A percentile compares a stretch with the other conserved stretches of the same genome.
Evolutionary conservation across 2,797 vertebrate species (phyloP).

Genomic region (Carcharodon carcharias): DNA sequence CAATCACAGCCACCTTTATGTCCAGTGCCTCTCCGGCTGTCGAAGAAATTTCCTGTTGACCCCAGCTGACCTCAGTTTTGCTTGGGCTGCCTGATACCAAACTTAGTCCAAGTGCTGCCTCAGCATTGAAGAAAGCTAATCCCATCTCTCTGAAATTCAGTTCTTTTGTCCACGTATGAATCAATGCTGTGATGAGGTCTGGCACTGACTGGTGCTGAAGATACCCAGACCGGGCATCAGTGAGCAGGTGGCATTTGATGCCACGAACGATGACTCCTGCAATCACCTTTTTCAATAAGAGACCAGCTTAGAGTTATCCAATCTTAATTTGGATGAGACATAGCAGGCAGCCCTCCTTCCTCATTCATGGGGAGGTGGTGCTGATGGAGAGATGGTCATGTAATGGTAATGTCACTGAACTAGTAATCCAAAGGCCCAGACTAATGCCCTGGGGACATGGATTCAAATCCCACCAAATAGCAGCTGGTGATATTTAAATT

Average conservation of each 20-base stretch:
- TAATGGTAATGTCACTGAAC: too few species aligned
- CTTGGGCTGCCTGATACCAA: not conserved
- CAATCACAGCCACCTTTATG: not conserved
- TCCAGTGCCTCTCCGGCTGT: not conserved
- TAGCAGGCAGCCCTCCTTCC: too few species aligned
- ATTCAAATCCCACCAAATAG: too few species aligned
- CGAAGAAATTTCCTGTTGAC: not conserved
- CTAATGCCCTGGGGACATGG: too few species aligned
- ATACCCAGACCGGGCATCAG: not conserved
- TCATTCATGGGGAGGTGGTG: too few species aligned
- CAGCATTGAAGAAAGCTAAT: not conserved
- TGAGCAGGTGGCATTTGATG: not conserved
- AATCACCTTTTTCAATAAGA: not conserved
- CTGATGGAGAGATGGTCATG: too few species aligned
- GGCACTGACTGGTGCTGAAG: not conserved
- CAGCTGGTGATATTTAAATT: too few species aligned
- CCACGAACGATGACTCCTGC: not conserved
- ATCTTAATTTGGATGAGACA: not conserved
- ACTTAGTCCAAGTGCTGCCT: not conserved
- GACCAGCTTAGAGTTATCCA: not conserved
- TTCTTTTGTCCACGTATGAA: not conserved
- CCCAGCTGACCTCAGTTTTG: not conserved
- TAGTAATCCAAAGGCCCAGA: too few species aligned
- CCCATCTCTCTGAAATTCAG: not conserved
- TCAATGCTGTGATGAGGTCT: not conserved